Base-by-base conservation (phyloP, 2,888 invertebrate genomes). In the Scrobipalpa atriplicella region DNA sequence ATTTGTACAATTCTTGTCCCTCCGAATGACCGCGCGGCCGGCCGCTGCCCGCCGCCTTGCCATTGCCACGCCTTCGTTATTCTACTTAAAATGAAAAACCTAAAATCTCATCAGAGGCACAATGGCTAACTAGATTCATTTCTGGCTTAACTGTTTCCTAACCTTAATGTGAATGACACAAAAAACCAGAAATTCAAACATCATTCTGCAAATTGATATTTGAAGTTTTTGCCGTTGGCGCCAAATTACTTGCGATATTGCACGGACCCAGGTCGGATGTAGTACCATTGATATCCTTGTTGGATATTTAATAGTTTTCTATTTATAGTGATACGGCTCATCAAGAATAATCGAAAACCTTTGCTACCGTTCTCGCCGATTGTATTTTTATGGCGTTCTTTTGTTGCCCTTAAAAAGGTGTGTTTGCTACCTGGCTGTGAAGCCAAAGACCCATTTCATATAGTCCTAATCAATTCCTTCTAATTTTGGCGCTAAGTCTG, bases 401-500 rank as follows among this genome's bases (percentile, higher is more conserved):
- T 82, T 82, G 77, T 75, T 66, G 65, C 68, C 21, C 69, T 67
- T 70, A 74, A 78, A 80, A 80, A 84, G 82, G 82, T 79, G 75
- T 79, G 79, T 71, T n/a, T 69, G 77, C 86, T 91, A 90, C 88
- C 90, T 89, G 91, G 78, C 77, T 74, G 76, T 76, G 41, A 62
- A 13, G 52, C 61, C 21, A 66, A 47, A 51, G 63, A 19, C 78
- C 79, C 78, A 73, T 79, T 81, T 82, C 79, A 81, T 80, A 83
- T 82, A 77, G 82, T 85, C 75, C 78, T 87, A 90, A 92, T 91
- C 89, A 88, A 90, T 91, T 90, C 86, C 79, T 73, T 86, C 83
- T 88, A 86, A 85, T 85, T 86, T 78, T 78, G 79, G 78, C 79
- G 76, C 77, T 77, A 71, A 80, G 84, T 86, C 73, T 86, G 92